Conservation (phyloP, 2,888 invertebrate species). For the Tetheella fluctuosa region DNA sequence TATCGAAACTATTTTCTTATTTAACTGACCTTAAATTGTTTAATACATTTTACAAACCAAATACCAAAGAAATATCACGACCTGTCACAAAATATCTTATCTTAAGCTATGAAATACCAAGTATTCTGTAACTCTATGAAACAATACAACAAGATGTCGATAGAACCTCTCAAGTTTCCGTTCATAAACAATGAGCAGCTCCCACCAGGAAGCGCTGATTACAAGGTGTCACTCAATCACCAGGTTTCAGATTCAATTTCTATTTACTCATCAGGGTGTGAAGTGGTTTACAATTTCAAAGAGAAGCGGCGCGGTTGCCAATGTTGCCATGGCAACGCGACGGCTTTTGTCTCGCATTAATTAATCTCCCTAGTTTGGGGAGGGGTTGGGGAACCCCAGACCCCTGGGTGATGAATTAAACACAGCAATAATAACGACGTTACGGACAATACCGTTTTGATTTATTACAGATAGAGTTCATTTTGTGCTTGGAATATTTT, state of each 20-base stretch:
- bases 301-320: conserved; percentile 15
- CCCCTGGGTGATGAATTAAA: conserved; percentile 23
- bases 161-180: neutral
- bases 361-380: conserved; percentile 12
- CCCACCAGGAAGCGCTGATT: neutral
- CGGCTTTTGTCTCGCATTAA: conserved; percentile 15
- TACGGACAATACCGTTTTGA: conserved; percentile 28
- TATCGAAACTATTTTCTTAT: too few species aligned
- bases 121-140: too few species aligned
- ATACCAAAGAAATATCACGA: too few species aligned
- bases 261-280: conserved; percentile 5
- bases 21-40: too few species aligned
- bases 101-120: too few species aligned
- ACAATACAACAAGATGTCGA: too few species aligned
- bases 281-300: conserved; percentile 7
- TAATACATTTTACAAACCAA: too few species aligned
- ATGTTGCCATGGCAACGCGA: conserved; percentile 21
- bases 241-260: neutral
- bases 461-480: conserved; percentile 28
- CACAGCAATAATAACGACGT: conserved; percentile 27
- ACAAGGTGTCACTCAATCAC: neutral
- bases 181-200: neutral
- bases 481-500: conserved; percentile 7
- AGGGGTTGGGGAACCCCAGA: neutral
- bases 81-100: too few species aligned